Conservation (phyloP, 2,797 vertebrate genomes). For the Halcyon leucocephala region DNA sequence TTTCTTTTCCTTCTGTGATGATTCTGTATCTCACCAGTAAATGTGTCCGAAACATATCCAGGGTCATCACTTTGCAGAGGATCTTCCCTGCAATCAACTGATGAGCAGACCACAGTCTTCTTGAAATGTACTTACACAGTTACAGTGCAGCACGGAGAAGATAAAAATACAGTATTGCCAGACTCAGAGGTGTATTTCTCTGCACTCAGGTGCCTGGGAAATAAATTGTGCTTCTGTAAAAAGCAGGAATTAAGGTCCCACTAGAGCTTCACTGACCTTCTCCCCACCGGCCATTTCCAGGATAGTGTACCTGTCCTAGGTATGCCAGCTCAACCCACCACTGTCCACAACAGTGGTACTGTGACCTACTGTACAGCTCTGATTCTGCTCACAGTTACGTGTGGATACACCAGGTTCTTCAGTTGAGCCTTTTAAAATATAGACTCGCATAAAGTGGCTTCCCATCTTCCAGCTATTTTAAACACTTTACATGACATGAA, state of each 20-base stretch:
- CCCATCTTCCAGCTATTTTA: not conserved
- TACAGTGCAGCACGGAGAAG: rapidly evolving
- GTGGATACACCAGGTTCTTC: not conserved
- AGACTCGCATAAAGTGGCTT: not conserved
- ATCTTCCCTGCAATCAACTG: not conserved
- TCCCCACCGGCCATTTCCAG: not conserved
- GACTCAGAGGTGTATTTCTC: not conserved
- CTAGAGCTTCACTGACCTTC: not conserved
- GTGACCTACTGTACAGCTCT: not conserved
- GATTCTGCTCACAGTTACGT: not conserved
- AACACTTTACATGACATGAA: not conserved
- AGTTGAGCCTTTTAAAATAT: not conserved
- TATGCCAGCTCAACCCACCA: not conserved
- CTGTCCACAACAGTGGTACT: not conserved
- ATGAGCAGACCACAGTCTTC: not conserved
- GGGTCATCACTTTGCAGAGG: not conserved
- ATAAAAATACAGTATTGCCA: not conserved
- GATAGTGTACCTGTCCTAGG: not conserved
- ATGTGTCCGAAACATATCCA: not conserved
- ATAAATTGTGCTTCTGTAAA: not conserved
- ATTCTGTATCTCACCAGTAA: not conserved
- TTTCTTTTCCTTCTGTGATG: not conserved
- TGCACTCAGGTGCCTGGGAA: not conserved
- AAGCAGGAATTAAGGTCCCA: not conserved
- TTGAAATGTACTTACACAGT: not conserved